A percentile compares a stretch with the other conserved stretches of the same genome.
phyloP scores from a whole-genome alignment of 2,888 invertebrate species.

The Caenorhabditis sp. region DNA sequence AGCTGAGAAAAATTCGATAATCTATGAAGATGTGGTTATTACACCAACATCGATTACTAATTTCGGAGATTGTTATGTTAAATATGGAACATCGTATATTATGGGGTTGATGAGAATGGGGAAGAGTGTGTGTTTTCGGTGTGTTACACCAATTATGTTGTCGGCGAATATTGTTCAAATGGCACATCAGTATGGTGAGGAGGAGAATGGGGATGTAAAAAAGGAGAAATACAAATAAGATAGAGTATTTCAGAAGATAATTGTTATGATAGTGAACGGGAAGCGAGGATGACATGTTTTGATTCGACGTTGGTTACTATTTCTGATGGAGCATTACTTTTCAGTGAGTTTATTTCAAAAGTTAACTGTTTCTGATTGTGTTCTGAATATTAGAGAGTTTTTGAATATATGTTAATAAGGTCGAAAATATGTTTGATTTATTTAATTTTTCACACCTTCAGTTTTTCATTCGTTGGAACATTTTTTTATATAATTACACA shows the following conservation, averaged over 20 bases:
- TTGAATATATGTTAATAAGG: too few species aligned
- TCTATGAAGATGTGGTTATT: slow-evolving; percentile 47
- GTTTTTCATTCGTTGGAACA: neutral
- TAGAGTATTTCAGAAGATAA: slow-evolving; percentile 46
- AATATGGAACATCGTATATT: slow-evolving; percentile 53
- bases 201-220: neutral
- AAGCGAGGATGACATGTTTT: slow-evolving; percentile 58
- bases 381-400: too few species aligned
- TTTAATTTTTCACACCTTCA: neutral
- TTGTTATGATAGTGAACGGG: slow-evolving; percentile 50
- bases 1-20: slow-evolving; percentile 20
- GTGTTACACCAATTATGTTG: slow-evolving; percentile 54
- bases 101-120: slow-evolving; percentile 61
- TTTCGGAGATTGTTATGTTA: slow-evolving; percentile 60
- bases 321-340: slow-evolving; percentile 54
- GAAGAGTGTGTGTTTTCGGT: slow-evolving; percentile 56
- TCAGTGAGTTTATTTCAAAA: too few species aligned
- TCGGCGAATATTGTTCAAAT: slow-evolving; percentile 55
- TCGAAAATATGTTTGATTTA: too few species aligned
- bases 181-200: slow-evolving; percentile 58
- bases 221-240: neutral
- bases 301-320: slow-evolving; percentile 43
- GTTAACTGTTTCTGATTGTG: too few species aligned
- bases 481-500: too few species aligned
- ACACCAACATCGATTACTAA: slow-evolving; percentile 53